Conservation (phyloP, 2,888 invertebrate species). For the Ornithoptera priamus region DNA sequence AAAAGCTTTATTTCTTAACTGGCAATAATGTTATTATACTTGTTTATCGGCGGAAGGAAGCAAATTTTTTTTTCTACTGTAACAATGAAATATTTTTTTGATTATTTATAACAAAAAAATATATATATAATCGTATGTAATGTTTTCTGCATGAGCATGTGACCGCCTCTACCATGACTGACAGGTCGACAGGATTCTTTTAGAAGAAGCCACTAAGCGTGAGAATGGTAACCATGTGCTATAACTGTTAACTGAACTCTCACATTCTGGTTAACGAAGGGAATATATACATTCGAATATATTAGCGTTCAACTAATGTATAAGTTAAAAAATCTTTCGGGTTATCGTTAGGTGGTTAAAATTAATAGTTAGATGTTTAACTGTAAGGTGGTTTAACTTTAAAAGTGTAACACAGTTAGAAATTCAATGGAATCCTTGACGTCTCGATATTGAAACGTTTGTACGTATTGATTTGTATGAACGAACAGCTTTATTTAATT, state of each 20-base stretch:
- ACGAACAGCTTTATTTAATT: constrained; percentile 34
- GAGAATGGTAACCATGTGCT: constrained; percentile 2
- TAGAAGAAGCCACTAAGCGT: too few relatives aligned
- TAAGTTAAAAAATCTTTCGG: constrained; percentile 33
- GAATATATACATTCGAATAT: constrained; percentile 26
- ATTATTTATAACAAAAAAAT: too few relatives aligned
- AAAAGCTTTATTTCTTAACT: too few relatives aligned
- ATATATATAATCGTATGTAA: too few relatives aligned
- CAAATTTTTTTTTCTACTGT: too few relatives aligned
- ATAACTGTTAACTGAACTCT: neutral
- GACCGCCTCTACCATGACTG: too few relatives aligned
- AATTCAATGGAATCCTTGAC: constrained; percentile 35
- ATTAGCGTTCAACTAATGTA: constrained; percentile 28
- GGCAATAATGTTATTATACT: too few relatives aligned
- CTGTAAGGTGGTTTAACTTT: constrained; percentile 42
- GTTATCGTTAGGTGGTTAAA: constrained; percentile 19
- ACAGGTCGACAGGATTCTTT: too few relatives aligned
- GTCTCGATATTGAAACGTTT: constrained; percentile 38
- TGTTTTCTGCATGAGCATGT: too few relatives aligned
- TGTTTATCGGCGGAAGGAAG: too few relatives aligned
- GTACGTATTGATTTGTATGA: constrained; percentile 32
- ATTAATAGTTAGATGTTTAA: constrained; percentile 36
- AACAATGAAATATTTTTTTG: too few relatives aligned
- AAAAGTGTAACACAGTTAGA: constrained; percentile 29
- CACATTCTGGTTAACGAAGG: neutral